A percentile compares a stretch with the other conserved stretches of the same genome.
Evolutionary conservation across 2,797 vertebrate species (phyloP).

Genomic region (Dendrocincla fuliginosa): DNA sequence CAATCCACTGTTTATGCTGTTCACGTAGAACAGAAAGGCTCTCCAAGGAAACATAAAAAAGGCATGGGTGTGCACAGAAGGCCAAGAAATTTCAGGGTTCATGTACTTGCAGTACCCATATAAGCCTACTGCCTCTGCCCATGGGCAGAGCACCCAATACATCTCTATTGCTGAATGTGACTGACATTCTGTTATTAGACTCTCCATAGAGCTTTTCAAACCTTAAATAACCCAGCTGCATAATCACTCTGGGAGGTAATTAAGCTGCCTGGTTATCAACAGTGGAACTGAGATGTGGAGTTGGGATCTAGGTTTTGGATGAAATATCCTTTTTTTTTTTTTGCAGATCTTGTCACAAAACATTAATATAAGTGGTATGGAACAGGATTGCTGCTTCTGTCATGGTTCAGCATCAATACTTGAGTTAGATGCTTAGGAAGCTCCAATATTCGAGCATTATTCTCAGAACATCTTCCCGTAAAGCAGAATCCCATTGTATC

Average conservation of each 20-base stretch:
- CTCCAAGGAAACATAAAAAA: neutral
- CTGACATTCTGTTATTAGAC: slow-evolving; percentile 42
- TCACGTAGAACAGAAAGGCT: neutral
- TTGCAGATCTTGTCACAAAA: neutral
- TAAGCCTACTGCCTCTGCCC: neutral
- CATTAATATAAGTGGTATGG: neutral
- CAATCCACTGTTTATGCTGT: neutral
- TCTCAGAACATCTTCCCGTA: neutral
- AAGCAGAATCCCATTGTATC: neutral
- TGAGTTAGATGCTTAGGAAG: neutral
- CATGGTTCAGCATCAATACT: neutral
- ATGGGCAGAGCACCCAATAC: rapidly evolving
- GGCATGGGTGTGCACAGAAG: neutral
- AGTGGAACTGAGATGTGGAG: slow-evolving; percentile 5
- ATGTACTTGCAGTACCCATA: neutral
- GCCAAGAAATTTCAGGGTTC: neutral
- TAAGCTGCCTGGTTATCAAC: slow-evolving; percentile 33
- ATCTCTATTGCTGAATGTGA: neutral
- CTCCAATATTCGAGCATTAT: neutral
- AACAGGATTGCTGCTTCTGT: neutral
- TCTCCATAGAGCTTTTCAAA: slow-evolving; percentile 58
- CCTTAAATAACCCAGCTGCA: slow-evolving; percentile 54
- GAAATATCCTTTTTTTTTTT: neutral
- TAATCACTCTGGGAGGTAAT: slow-evolving; percentile 61
- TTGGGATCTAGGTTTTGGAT: slow-evolving; percentile 46